phyloP scores from a whole-genome alignment of 2,113 vertebrate genomes.

The Platysteira castanea region DNA sequence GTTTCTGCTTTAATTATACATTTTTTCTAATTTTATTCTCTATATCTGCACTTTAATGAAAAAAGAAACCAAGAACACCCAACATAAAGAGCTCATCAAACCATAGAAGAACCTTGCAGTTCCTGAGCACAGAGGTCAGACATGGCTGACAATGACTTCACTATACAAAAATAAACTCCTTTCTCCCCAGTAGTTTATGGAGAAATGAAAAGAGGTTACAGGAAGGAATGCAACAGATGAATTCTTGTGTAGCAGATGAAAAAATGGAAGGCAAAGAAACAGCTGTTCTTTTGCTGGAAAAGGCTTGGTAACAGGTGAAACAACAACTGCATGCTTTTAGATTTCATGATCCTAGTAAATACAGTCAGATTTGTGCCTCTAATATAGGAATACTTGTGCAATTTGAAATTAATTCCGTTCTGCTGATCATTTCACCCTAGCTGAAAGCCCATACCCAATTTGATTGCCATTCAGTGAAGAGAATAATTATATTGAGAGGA shows the following conservation, averaged over 20 bases:
- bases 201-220: not conserved
- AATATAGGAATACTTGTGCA: not conserved
- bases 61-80: fast-evolving
- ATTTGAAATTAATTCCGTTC: not conserved
- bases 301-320: slow-evolving; percentile 24
- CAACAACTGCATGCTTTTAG: not conserved
- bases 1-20: not conserved
- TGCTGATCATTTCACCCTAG: not conserved
- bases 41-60: not conserved
- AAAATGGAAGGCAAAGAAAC: not conserved
- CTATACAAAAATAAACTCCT: not conserved
- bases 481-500: not conserved
- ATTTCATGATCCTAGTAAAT: not conserved
- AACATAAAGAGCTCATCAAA: not conserved
- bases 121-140: not conserved
- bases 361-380: not conserved
- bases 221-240: not conserved
- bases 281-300: slow-evolving; percentile 16
- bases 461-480: not conserved
- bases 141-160: not conserved
- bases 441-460: not conserved
- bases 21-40: not conserved
- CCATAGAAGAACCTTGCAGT: not conserved
- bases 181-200: not conserved
- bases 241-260: not conserved